These are phyloP conservation scores for Eupithecia dodoneata DNA, from an alignment of 2,888 invertebrate species.

Conservation along the genomic window DNA sequence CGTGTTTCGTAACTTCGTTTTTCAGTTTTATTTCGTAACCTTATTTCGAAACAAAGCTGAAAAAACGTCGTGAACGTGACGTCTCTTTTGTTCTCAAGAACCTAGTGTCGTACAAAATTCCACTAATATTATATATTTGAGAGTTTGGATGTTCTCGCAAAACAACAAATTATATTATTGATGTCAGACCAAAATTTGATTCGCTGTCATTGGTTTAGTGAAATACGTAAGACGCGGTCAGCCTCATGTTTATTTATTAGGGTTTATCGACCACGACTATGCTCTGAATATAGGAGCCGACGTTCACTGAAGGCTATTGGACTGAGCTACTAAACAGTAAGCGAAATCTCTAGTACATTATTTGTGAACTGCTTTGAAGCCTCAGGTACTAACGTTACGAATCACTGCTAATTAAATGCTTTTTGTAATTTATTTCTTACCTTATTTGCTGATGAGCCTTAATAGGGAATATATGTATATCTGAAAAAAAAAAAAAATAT, in stretches of 20 bases:
- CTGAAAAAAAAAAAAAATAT: background rate
- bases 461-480: background rate
- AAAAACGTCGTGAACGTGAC: no score
- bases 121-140: no score
- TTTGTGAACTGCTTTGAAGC: background rate
- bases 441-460: background rate
- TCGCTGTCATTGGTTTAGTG: slow-evolving; percentile 56
- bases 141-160: background rate
- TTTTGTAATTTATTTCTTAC: background rate
- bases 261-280: slow-evolving; percentile 49
- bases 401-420: background rate
- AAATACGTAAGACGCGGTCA: slow-evolving; percentile 46
- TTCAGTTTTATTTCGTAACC: no score
- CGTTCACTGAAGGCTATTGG: no score
- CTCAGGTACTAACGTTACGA: background rate
- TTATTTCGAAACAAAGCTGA: no score
- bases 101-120: no score
- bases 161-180: background rate
- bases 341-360: background rate
- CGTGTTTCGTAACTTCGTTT: no score
- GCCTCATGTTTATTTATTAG: slow-evolving; percentile 72
- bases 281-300: background rate
- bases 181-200: slow-evolving; percentile 27
- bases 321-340: background rate
- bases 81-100: no score